These are phyloP conservation scores for Chirona hameri DNA, from an alignment of 2,888 invertebrate genomes.

Conservation along the genomic window DNA sequence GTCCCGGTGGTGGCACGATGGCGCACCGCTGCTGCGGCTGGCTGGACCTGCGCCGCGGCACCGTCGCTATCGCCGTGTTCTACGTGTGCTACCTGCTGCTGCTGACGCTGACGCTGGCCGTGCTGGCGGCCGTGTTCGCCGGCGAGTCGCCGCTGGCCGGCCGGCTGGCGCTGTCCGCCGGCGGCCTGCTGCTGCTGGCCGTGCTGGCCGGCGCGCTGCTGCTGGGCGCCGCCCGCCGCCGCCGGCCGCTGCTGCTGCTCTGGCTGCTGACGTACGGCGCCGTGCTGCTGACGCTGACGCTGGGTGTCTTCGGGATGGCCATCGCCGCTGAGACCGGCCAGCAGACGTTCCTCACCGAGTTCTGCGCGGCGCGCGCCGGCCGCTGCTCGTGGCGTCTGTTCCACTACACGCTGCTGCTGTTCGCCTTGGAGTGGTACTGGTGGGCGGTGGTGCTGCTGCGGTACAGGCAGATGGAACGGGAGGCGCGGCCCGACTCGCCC, in stretches of 20 bases:
- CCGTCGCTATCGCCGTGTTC: constrained; percentile 1
- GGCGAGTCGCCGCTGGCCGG: neutral
- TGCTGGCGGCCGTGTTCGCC: neutral
- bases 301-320: neutral
- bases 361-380: neutral
- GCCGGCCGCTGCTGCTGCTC: neutral
- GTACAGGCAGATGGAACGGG: neutral
- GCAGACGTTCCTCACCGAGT: neutral
- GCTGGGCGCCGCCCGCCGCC: neutral
- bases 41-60: neutral
- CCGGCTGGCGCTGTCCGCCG: neutral
- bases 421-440: neutral
- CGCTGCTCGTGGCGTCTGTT: neutral
- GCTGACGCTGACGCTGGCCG: neutral
- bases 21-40: neutral
- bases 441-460: constrained; percentile 8
- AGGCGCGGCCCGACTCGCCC: neutral
- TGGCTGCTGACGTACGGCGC: neutral
- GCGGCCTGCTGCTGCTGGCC: neutral
- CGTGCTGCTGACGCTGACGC: neutral
- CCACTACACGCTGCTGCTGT: neutral
- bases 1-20: neutral
- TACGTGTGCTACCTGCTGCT: neutral
- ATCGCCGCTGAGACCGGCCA: neutral
- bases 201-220: neutral